These are phyloP conservation scores for Amphimallon solstitiale DNA, from an alignment of 2,888 invertebrate species.

Conservation along the genomic window DNA sequence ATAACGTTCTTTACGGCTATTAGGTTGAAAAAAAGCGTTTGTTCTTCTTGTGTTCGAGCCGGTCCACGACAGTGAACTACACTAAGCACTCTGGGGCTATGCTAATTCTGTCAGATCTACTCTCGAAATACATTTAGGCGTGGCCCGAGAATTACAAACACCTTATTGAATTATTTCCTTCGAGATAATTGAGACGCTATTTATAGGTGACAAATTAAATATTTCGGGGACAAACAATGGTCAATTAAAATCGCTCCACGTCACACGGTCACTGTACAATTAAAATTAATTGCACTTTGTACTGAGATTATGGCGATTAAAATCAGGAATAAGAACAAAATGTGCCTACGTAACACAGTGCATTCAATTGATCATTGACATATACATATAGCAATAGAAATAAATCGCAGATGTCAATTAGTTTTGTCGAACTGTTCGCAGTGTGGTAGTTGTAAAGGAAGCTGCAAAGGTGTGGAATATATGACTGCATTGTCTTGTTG, in stretches of 20 bases:
- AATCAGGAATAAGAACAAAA: slow-evolving; percentile 19
- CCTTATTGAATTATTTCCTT: slow-evolving; percentile 34
- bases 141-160: slow-evolving; percentile 33
- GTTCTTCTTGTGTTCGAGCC: slow-evolving; percentile 19
- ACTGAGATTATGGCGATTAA: slow-evolving; percentile 20
- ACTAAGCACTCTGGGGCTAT: slow-evolving; percentile 15
- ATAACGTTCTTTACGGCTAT: slow-evolving; percentile 24
- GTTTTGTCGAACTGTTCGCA: not conserved
- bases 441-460: not conserved
- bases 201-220: slow-evolving; percentile 35
- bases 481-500: not conserved
- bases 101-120: slow-evolving; percentile 36
- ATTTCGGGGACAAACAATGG: slow-evolving; percentile 36
- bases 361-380: not conserved
- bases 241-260: slow-evolving; percentile 33
- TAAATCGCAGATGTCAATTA: slow-evolving; percentile 22
- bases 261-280: slow-evolving; percentile 14
- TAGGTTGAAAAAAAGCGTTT: slow-evolving; percentile 22
- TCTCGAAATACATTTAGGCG: slow-evolving; percentile 24
- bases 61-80: not conserved
- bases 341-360: not conserved
- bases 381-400: slow-evolving; percentile 12
- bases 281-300: slow-evolving; percentile 31
- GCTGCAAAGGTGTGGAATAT: slow-evolving; percentile 10
- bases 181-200: slow-evolving; percentile 14